Evolutionary conservation across 1,140 invertebrate genomes (phyloP).

Genomic region (Trichoplusia ni): DNA sequence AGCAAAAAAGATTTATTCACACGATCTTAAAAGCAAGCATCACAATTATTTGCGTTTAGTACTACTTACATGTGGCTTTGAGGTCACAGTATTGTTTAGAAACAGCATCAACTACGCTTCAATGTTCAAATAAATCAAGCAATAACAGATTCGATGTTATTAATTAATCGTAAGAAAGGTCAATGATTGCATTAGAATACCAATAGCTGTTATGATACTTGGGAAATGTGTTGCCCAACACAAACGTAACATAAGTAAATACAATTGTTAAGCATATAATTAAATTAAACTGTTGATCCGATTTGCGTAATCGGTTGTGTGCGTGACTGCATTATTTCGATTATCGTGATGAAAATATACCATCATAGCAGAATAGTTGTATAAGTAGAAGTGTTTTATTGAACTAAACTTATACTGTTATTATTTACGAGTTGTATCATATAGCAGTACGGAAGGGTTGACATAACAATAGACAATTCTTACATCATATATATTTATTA

Average conservation of each 20-base stretch:
- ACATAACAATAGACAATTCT: too few relatives aligned
- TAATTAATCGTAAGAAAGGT: constrained; percentile 11
- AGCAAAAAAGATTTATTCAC: constrained; percentile 61
- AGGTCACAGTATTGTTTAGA: constrained; percentile 42
- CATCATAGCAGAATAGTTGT: too few relatives aligned
- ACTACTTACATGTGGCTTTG: constrained; percentile 36
- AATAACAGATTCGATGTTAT: constrained; percentile 25
- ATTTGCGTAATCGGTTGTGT: too few relatives aligned
- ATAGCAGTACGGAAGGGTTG: too few relatives aligned
- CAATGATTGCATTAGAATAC: constrained; percentile 1
- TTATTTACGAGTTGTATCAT: too few relatives aligned
- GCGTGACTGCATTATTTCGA: too few relatives aligned
- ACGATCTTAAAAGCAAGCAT: constrained; percentile 52
- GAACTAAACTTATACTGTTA: too few relatives aligned
- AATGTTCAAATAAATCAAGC: constrained; percentile 46
- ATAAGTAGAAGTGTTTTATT: too few relatives aligned
- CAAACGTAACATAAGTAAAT: neutral
- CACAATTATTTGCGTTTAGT: constrained; percentile 58
- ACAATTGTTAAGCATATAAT: constrained; percentile 5
- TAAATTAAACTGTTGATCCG: too few relatives aligned
- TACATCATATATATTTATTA: too few relatives aligned
- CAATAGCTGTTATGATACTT: neutral
- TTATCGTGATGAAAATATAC: too few relatives aligned
- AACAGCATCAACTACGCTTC: constrained; percentile 47
- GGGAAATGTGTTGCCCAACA: neutral